Base-by-base conservation (phyloP, 2,797 vertebrate species). In the Intellagama lesueurii region DNA sequence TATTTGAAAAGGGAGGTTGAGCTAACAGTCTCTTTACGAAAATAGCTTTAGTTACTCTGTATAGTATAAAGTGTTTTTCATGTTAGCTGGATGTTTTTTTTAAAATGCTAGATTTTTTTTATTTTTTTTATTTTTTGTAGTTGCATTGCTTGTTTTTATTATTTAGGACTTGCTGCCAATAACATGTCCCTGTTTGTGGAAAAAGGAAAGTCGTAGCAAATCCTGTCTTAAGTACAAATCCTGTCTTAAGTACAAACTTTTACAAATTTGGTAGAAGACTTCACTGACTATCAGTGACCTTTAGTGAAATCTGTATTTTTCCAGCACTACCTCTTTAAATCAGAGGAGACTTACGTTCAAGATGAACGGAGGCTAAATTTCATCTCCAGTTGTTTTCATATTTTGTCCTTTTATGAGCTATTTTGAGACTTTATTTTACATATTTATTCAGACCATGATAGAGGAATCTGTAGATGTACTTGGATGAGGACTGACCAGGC, bases 231-330 rank as follows among this genome's bases (percentile, higher is more conserved):
- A 68, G 44, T 82, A 16, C 11, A 56, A 1, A 56, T n/a, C n/a
- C 14, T 56, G 52, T 56, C 8, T 56, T n/a, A n/a, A n/a, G n/a
- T n/a, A n/a, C 0, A 52, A 11, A 73, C 22, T 80, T 19, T 85
- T 79, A 47, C n/a, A n/a, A n/a, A 30, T 73, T 11, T 90, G 30
- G 40, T 68, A 52, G 77, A 86, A 83, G 6, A 7, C 1, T 40
- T 73, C 1, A 7, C 87, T 88, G 72, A 69, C 7, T 32, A 64
- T 85, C 76, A 64, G 0, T 83, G 72, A 44, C 24, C 32, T 90
- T 30, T 56, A n/a, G 28, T 69, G 35, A 78, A 91, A 88, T 28
- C 78, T 26, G 47, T 78, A 22, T 76, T 90, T 92, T 52, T 78
- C 68, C 75, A 73, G 70, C 66, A 16, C 16, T 66, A 84, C 78